Base-by-base conservation (phyloP, 1,140 invertebrate species). In the Bradynema listronoti region DNA sequence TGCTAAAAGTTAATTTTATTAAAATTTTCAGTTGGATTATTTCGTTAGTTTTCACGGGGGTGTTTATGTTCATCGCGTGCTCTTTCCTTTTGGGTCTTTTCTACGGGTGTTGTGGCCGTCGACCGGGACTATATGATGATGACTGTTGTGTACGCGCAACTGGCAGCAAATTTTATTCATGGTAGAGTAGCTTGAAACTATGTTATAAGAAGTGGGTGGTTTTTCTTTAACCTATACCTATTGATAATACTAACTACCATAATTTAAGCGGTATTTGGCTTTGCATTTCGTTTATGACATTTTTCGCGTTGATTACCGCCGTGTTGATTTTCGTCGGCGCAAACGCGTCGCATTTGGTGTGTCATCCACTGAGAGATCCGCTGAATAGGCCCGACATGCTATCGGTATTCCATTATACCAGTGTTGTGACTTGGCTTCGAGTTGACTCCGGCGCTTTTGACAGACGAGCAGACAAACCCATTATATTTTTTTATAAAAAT, bases 81-180 rank as follows among this genome's bases (percentile, higher is more conserved):
- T 45, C 61, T 32, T 75, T 78, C 42, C 41, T 77, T 11, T 67
- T 76, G 22, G 73, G 73, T 4, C 51, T 78, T 5, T 72, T 77
- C 45, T 76, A 77, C 52, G 73, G 73, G 47, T 74, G 71, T 53
- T 76, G 73, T 57, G 73, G 73, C 43, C 49, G 71, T 22, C 63
- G 68, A 50, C 65, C 75, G 14, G 70, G 61, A 24, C 74, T 70
- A 39, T 78, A 77, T 60, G 68, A 75, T 36, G 73, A 76, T 56
- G 75, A 76, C 42, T 76, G 73, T 43, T 76, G 73, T 62, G 73
- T 78, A 1, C 55, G 73, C 45, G 60, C 66, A 19, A 76, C 73
- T 9, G 73, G 73, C 19, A 50, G 65, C 9, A 64, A 66, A 22
- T 78, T 76, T 29, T 76, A 61, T 51, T 66, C 57, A 33, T 75